phyloP scores from a whole-genome alignment of 2,113 vertebrate species.

The Pseudorectes ferrugineus region DNA sequence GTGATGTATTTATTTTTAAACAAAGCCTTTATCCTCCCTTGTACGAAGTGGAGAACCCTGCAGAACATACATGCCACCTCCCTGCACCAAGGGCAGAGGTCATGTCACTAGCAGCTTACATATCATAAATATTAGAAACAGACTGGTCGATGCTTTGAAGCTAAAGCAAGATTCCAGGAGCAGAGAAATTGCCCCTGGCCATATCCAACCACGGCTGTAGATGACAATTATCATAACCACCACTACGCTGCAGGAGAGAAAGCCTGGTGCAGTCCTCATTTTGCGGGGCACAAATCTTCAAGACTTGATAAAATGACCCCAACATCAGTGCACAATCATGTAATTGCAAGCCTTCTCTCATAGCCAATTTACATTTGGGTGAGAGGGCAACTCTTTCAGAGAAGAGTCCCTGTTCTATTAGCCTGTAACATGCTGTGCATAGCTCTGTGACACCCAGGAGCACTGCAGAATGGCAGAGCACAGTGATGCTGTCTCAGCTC shows the following conservation, averaged over 20 bases:
- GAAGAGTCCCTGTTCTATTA: neutral
- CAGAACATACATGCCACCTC: neutral
- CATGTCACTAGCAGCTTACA: slow-evolving; percentile 17
- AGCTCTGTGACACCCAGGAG: neutral
- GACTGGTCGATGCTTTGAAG: slow-evolving; percentile 63
- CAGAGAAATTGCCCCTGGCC: slow-evolving; percentile 3
- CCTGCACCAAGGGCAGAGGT: neutral
- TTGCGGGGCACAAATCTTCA: neutral
- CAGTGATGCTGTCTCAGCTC: neutral
- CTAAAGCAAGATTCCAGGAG: slow-evolving; percentile 4
- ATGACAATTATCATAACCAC: neutral
- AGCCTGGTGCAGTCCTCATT: neutral
- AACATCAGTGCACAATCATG: neutral
- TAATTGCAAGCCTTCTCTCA: neutral
- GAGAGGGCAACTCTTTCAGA: neutral
- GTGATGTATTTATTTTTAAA: slow-evolving; percentile 23
- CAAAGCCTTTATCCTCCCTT: neutral
- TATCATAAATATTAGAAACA: slow-evolving; percentile 72
- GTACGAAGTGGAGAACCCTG: neutral
- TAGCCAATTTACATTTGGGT: neutral
- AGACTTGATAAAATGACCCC: neutral
- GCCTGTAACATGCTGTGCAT: neutral
- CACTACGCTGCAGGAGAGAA: neutral
- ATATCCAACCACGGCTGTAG: neutral
- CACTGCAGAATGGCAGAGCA: neutral